Base-by-base conservation (phyloP, 2,888 invertebrate species). In the Cheilosia variabilis region DNA sequence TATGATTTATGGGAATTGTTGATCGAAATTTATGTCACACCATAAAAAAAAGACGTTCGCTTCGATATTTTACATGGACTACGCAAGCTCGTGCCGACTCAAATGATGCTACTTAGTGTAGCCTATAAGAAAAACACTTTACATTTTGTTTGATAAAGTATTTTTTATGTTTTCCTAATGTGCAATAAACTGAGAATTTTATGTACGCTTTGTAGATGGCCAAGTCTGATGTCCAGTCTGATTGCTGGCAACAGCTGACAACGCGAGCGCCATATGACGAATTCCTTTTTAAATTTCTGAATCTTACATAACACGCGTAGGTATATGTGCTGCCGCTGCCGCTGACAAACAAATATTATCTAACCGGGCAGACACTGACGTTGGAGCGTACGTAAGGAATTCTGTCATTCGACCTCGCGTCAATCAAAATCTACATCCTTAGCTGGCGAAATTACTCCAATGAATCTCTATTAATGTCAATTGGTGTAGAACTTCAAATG, bases 21-120 rank as follows among this genome's bases (percentile, higher is more conserved):
- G 80, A 84, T 83, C 68, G 83, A 79, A 84, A 84, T 84, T 84
- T 69, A 84, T 75, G 73, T 58, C 52, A 73, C 19, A 75, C 62
- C 60, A 79, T 73, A 80, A 69, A 77, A 37, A 84, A 69, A 73
- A 53, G 43, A 72, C 60, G 60, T 47, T 66, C 17, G 50, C 60
- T 50, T 72, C 55, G 60, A 72, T 19, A 15, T 58, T 77, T 45
- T 31, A 17, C 1, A 41, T 27, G 19, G 17, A 50, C 73, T 45
- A 43, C 34, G 57, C 55, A 47, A 68, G 37, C 24, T 45, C 43
- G 13, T 53, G 19, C 50, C 17, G 7, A 17, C 19, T 55, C 22
- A 55, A 66, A 55, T 19, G 50, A 58, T 76, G 57, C 5, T 22
- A 27, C 24, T 52, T 24, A 52, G 24, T 2, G 2, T 52, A 66